Percentiles rank a stretch among this genome's conserved stretches.
These are phyloP conservation scores for Hedychridium roseum DNA, from an alignment of 2,888 invertebrate genomes.

Conservation along the genomic window DNA sequence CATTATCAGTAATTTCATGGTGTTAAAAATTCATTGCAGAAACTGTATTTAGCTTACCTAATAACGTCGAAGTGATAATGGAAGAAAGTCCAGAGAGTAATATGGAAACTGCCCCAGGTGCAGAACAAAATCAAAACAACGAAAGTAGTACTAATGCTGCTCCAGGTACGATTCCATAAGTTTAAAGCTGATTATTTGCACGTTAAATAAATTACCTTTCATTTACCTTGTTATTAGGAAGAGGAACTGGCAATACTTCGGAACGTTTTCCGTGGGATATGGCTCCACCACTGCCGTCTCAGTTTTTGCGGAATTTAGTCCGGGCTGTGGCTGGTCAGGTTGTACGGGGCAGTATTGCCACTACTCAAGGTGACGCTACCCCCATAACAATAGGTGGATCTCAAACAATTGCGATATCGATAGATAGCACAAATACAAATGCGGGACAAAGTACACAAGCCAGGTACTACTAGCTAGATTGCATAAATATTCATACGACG, in stretches of 20 bases:
- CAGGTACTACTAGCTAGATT: slow-evolving; percentile 37
- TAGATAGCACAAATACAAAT: slow-evolving; percentile 47
- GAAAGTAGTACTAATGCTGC: slow-evolving; percentile 39
- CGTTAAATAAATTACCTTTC: too few relatives aligned
- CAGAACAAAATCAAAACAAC: slow-evolving; percentile 43
- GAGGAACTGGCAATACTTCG: slow-evolving; percentile 33
- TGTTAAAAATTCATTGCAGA: too few relatives aligned
- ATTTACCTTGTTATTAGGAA: slow-evolving; percentile 14
- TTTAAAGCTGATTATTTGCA: too few relatives aligned
- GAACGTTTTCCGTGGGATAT: slow-evolving; percentile 62
- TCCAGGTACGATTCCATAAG: slow-evolving; percentile 14
- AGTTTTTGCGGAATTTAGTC: slow-evolving; percentile 68
- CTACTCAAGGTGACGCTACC: slow-evolving; percentile 34
- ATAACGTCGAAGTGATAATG: slow-evolving; percentile 71
- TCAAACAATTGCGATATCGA: slow-evolving; percentile 37
- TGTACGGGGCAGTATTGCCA: slow-evolving; percentile 43
- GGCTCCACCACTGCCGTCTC: slow-evolving; percentile 64
- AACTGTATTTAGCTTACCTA: slow-evolving; percentile 56
- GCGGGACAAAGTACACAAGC: slow-evolving; percentile 60
- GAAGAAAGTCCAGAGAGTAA: slow-evolving; percentile 67
- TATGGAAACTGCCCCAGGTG: slow-evolving; percentile 53
- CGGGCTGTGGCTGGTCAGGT: slow-evolving; percentile 66
- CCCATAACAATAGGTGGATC: slow-evolving; percentile 38
- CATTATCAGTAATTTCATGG: too few relatives aligned
- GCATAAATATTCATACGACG: background rate